phyloP scores from a whole-genome alignment of 2,113 vertebrate species.

The Jaculus jaculus region DNA sequence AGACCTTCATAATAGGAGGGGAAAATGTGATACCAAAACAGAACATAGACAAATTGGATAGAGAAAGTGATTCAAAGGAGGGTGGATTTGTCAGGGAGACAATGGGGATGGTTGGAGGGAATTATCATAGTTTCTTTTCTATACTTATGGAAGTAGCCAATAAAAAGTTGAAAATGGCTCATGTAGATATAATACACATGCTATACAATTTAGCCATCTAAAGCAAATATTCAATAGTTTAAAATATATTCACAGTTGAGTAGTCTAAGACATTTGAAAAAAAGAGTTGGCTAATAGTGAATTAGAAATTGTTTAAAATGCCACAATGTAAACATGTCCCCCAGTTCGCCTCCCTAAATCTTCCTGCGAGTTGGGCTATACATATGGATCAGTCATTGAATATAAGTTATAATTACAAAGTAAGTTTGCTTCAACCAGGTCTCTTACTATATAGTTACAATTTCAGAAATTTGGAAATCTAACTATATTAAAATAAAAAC shows the following conservation, averaged over 20 bases:
- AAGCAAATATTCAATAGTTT: neutral
- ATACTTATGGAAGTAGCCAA: too few relatives aligned
- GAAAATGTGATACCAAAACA: too few relatives aligned
- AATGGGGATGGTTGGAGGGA: too few relatives aligned
- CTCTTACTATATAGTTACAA: constrained; percentile 1
- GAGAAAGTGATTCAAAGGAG: too few relatives aligned
- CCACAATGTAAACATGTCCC: neutral
- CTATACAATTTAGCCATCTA: neutral
- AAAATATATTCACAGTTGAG: neutral
- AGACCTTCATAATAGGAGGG: too few relatives aligned
- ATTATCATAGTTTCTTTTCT: too few relatives aligned
- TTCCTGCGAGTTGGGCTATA: neutral
- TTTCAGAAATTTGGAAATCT: neutral
- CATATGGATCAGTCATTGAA: too few relatives aligned
- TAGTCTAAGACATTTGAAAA: neutral
- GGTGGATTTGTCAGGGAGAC: too few relatives aligned
- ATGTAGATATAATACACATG: neutral
- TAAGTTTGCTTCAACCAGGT: neutral
- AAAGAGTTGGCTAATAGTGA: neutral
- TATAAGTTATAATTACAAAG: too few relatives aligned
- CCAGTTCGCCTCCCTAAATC: neutral
- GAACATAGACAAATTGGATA: too few relatives aligned
- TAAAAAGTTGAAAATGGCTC: too few relatives aligned
- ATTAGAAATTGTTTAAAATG: neutral
- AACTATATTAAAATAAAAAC: neutral